Base-by-base conservation (phyloP, 2,113 vertebrate species). In the Microtus oregoni region DNA sequence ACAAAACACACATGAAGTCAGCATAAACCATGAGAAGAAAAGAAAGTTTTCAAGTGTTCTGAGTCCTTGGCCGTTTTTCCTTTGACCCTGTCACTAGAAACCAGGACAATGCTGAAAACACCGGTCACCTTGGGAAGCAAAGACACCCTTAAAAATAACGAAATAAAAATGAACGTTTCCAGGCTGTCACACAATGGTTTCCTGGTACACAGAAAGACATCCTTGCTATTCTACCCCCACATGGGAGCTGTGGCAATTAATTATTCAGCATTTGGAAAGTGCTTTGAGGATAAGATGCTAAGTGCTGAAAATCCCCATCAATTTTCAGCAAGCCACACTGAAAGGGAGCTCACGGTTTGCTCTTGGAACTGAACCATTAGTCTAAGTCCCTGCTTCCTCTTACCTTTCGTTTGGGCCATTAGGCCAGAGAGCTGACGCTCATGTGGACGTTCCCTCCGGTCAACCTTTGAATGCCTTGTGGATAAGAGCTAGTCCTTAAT, bases 221-320 rank as follows among this genome's bases (percentile, higher is more conserved):
- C 82, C 83, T 76, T 92, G 95, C 89, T 93, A 96, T 91, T 93
- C 95, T 91, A 96, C 28, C 92, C 90, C 89, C 94, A 97, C 61
- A 35, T 0, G 61, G 76, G 96, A 75, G 30, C 72, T 93, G 70
- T 55, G 83, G 70, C 76, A 90, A 98, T 98, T 97, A 98, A 97
- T 97, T 97, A 97, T 98, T 97, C 97, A 97, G 89, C 92, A 94
- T 96, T 96, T 89, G 89, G 87, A 97, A 97, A 97, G 97, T 97
- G 94, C 95, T 97, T 88, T 96, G 86, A 91, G 94, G 92, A 94
- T 86, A 94, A 95, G 92, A 96, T 58, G 79, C 95, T 96, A 92
- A 97, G 97, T 95, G 96, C 97, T 97, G 91, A 97, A 96, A 97
- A 96, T 91, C 95, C 88, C 67, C 95, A 96, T 97, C 97, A 97